Conservation (phyloP, 2,113 vertebrate species). For the Oncorhynchus mykiss region DNA sequence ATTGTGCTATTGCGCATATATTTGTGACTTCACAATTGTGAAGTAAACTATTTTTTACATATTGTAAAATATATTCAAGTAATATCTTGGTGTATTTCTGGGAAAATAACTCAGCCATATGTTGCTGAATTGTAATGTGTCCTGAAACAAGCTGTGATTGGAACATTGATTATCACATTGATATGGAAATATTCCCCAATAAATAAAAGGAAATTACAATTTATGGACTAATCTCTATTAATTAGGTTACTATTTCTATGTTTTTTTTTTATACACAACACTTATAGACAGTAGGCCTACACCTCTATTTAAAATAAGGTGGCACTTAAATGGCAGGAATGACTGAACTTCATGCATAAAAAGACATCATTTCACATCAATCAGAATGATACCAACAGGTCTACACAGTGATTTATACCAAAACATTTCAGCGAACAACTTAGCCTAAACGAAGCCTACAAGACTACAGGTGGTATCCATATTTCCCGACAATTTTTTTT, state of each 20-base stretch:
- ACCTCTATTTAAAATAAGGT: no score
- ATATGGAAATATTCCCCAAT: constrained; percentile 18
- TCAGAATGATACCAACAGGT: no score
- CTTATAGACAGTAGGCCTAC: no score
- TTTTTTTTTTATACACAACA: no score
- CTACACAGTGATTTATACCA: no score
- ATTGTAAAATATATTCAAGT: constrained; percentile 34
- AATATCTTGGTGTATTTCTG: background rate
- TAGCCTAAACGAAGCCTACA: no score
- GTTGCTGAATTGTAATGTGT: background rate
- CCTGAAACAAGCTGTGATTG: background rate
- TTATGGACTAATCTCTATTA: background rate
- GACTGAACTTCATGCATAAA: no score
- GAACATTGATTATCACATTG: constrained; percentile 41
- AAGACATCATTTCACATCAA: no score
- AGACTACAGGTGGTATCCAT: no score
- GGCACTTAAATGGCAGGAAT: no score
- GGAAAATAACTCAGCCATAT: background rate
- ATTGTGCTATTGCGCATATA: constrained; percentile 10
- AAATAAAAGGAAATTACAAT: background rate
- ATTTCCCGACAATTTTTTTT: no score
- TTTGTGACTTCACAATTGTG: constrained; percentile 33
- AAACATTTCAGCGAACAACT: no score
- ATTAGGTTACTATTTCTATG: background rate
- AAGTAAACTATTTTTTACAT: constrained; percentile 43